A percentile compares a stretch with the other conserved stretches of the same genome.
Evolutionary conservation across 2,888 invertebrate species (phyloP).

Genomic region (Osmoderma eremita): DNA sequence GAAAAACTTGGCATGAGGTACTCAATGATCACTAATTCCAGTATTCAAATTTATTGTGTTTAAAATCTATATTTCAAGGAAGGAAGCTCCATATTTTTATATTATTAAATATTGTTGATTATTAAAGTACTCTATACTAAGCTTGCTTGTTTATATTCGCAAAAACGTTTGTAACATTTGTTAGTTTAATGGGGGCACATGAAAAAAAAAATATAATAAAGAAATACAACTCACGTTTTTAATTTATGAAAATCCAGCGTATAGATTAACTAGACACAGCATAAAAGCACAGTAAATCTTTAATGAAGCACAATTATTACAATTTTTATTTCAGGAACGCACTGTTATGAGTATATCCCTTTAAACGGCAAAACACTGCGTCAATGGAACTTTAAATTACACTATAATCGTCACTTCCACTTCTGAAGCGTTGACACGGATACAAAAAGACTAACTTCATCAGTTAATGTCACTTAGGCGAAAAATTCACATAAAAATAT

Average conservation of each 20-base stretch:
- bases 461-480: conserved; percentile 1
- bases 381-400: conserved; percentile 2
- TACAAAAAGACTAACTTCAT: not conserved
- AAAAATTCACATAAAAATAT: conserved; percentile 9
- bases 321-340: conserved; percentile 9
- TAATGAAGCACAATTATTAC: not conserved
- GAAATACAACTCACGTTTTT: conserved; percentile 22
- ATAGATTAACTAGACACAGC: not conserved
- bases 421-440: conserved; percentile 3
- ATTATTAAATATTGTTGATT: too few species aligned
- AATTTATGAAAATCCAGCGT: conserved; percentile 12
- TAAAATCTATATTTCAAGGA: too few species aligned
- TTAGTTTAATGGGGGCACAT: too few species aligned
- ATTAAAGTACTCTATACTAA: too few species aligned
- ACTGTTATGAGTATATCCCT: conserved; percentile 10
- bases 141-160: too few species aligned
- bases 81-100: not conserved
- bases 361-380: conserved; percentile 24
- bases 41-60: too few species aligned
- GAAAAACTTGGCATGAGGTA: too few species aligned
- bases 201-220: not conserved
- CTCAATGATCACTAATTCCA: too few species aligned
- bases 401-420: conserved; percentile 9
- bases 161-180: too few species aligned
- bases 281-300: conserved; percentile 16